Evolutionary conservation across 1,140 invertebrate species (phyloP), one percentile per base, ranked within the genome.

Genomic region (Parapsyche elsis): DNA sequence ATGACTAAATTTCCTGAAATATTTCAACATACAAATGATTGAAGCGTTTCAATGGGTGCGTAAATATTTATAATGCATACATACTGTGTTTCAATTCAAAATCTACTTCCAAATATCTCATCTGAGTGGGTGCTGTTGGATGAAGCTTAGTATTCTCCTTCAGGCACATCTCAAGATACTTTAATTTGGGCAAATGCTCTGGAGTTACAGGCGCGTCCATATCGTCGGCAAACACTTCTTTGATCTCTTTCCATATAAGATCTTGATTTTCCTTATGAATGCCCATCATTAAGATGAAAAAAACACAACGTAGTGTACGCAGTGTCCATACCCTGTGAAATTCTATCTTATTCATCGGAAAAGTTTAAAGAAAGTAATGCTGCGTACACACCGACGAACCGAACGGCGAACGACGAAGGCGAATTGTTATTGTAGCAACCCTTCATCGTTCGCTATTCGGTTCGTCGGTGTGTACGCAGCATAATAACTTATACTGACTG

Each of bases 401-500:
- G n/a, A n/a, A n/a, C n/a, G n/a, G n/a, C n/a, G n/a, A n/a, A n/a
- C n/a, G n/a, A n/a, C n/a, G n/a, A n/a, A n/a, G n/a, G n/a, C n/a
- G n/a, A n/a, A n/a, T n/a, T n/a, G n/a, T n/a, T n/a, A n/a, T n/a
- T n/a, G n/a, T n/a, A n/a, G n/a, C n/a, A n/a, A n/a, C n/a, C n/a
- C n/a, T n/a, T n/a, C n/a, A n/a, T n/a, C n/a, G n/a, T n/a, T n/a
- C n/a, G n/a, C n/a, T n/a, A n/a, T n/a, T n/a, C n/a, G n/a, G n/a
- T n/a, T n/a, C n/a, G n/a, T n/a, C n/a, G n/a, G n/a, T n/a, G n/a
- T n/a, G n/a, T n/a, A n/a, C n/a, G n/a, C n/a, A n/a, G n/a, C n/a
- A n/a, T n/a, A n/a, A n/a, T n/a, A n/a, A n/a, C n/a, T n/a, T n/a
- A 30, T 59, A 76, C 24, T 59, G 14, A 77, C 75, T 2, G 75